phyloP scores from a whole-genome alignment of 2,888 invertebrate genomes.

The Operophtera brumata region DNA sequence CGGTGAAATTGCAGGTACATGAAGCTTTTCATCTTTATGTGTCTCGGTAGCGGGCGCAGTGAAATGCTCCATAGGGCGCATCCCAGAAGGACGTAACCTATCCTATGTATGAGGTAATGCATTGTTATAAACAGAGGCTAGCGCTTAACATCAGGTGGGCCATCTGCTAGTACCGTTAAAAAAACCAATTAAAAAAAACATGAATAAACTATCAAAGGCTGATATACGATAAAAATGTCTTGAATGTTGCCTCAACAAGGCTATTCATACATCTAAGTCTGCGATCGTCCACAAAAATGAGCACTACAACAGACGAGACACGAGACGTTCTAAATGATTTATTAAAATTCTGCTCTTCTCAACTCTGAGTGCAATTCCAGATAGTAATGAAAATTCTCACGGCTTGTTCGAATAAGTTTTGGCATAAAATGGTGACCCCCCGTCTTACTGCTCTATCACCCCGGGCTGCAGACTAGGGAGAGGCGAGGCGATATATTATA shows the following conservation, averaged over 20 bases:
- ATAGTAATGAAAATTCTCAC: conserved; percentile 38
- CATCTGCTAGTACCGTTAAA: too few species aligned
- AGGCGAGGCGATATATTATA: background rate
- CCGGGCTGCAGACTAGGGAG: background rate
- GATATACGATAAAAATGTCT: conserved; percentile 9
- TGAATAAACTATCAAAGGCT: too few species aligned
- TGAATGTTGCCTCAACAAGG: conserved; percentile 1
- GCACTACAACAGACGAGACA: conserved; percentile 23
- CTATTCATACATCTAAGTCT: conserved; percentile 32
- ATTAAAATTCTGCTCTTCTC: conserved; percentile 30
- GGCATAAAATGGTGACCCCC: conserved; percentile 42
- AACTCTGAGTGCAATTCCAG: conserved; percentile 21
- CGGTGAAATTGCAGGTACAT: too few species aligned
- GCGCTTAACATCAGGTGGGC: too few species aligned
- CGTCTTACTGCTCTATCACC: conserved; percentile 23
- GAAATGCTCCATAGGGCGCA: too few species aligned
- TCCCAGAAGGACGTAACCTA: too few species aligned
- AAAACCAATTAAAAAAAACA: too few species aligned
- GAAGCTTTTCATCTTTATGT: too few species aligned
- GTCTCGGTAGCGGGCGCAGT: too few species aligned
- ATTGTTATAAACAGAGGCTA: too few species aligned
- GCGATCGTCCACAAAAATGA: conserved; percentile 35
- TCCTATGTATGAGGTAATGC: too few species aligned
- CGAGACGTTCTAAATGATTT: conserved; percentile 36
- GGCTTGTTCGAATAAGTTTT: conserved; percentile 43